A percentile compares a stretch with the other conserved stretches of the same genome.
These are phyloP conservation scores for Mionectes olivaceus DNA, from an alignment of 2,797 vertebrate species.

Conservation along the genomic window DNA sequence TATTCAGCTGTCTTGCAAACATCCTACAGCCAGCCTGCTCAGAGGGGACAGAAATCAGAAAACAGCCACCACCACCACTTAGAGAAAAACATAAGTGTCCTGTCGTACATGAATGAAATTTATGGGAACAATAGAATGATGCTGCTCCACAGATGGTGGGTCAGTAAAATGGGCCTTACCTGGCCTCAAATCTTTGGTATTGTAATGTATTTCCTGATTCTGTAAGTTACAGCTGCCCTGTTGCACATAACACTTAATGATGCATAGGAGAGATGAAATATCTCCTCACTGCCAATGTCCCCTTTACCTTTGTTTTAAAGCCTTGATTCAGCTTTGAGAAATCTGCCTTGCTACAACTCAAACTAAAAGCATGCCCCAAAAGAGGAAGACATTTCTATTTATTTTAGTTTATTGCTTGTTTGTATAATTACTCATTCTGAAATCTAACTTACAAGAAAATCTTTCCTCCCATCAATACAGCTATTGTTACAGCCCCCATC, in stretches of 20 bases:
- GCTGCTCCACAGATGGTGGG: not conserved
- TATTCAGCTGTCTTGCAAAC: not conserved
- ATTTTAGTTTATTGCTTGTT: conserved; percentile 60
- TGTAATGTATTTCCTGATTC: conserved; percentile 57
- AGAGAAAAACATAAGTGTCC: not conserved
- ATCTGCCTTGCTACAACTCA: conserved; percentile 8
- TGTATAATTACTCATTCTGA: conserved; percentile 55
- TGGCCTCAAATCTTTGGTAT: not conserved
- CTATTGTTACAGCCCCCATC: conserved; percentile 38
- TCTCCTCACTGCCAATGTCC: not conserved
- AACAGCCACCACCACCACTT: not conserved
- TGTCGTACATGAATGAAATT: conserved; percentile 20
- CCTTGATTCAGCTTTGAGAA: conserved; percentile 12
- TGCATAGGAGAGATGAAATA: not conserved
- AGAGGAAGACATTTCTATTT: conserved; percentile 33
- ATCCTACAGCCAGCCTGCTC: not conserved
- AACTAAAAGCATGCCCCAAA: not conserved
- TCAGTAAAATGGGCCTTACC: conserved; percentile 15
- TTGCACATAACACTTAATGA: conserved; percentile 13
- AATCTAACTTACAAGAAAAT: conserved; percentile 40
- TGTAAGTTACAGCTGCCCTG: conserved; percentile 29
- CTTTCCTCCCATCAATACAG: conserved; percentile 32
- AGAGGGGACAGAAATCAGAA: not conserved
- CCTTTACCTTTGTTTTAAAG: conserved; percentile 18
- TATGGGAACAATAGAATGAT: not conserved